Percentiles rank a stretch among this genome's conserved stretches.
Evolutionary conservation across 2,888 invertebrate species (phyloP).

Genomic region (Aelia acuminata): DNA sequence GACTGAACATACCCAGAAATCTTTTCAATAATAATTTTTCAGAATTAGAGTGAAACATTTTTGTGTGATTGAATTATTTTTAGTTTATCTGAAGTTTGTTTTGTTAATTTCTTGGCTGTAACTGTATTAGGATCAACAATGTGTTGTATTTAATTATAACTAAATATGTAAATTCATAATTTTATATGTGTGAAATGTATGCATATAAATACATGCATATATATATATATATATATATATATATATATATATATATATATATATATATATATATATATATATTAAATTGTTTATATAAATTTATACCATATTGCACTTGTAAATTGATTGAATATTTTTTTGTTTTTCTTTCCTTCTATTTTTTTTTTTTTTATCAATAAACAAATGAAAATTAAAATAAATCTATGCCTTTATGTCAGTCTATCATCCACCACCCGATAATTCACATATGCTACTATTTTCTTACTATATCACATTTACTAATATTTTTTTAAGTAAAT

Average conservation of each 20-base stretch:
- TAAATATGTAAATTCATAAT: slow-evolving; percentile 5
- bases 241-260: neutral
- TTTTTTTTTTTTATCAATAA: slow-evolving; percentile 46
- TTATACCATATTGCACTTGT: slow-evolving; percentile 33
- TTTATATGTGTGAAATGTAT: neutral
- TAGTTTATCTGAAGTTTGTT: neutral
- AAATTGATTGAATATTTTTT: neutral
- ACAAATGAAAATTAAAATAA: neutral
- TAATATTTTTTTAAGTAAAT: neutral
- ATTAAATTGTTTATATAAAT: slow-evolving; percentile 18
- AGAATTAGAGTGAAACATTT: neutral
- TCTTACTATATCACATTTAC: neutral
- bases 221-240: neutral
- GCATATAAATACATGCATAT: neutral
- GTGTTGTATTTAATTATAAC: neutral
- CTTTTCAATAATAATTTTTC: neutral
- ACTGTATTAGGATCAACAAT: neutral
- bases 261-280: neutral
- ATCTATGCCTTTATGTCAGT: neutral
- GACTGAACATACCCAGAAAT: too few species aligned
- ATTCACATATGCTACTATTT: too few species aligned
- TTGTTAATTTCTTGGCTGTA: neutral
- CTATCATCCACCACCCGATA: neutral
- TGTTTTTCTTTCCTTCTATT: slow-evolving; percentile 15
- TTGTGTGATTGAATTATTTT: neutral